These are phyloP conservation scores for Spilosoma lubricipeda DNA, from an alignment of 2,888 invertebrate genomes.

Conservation along the genomic window DNA sequence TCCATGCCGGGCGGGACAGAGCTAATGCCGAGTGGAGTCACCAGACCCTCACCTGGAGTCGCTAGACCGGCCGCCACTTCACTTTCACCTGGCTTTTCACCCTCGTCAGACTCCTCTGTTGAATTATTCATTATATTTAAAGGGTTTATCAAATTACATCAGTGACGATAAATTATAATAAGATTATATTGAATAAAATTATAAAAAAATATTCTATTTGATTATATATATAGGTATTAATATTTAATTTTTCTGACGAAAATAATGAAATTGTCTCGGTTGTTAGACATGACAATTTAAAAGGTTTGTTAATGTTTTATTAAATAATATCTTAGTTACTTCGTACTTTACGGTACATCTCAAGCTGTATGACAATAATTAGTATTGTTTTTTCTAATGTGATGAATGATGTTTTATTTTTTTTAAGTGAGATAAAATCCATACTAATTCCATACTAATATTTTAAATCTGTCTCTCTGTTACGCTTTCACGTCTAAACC, in stretches of 20 bases:
- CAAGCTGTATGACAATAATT: background rate
- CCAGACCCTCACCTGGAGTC: constrained; percentile 96
- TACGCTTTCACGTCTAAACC: too few relatives aligned
- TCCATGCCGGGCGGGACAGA: constrained; percentile 98
- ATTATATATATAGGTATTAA: too few relatives aligned
- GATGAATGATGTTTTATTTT: too few relatives aligned
- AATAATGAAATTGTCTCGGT: too few relatives aligned
- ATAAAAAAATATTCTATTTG: too few relatives aligned
- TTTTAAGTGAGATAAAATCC: too few relatives aligned
- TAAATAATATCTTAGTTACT: background rate
- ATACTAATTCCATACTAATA: too few relatives aligned
- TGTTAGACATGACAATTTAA: background rate
- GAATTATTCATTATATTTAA: background rate
- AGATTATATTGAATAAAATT: too few relatives aligned
- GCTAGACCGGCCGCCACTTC: constrained; percentile 91
- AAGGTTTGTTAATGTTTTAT: background rate
- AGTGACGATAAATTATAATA: background rate
- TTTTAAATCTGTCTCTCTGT: too few relatives aligned
- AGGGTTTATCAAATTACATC: background rate
- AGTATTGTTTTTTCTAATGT: too few relatives aligned
- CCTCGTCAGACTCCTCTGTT: constrained; percentile 74
- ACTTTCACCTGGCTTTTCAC: constrained; percentile 61
- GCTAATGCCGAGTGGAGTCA: constrained; percentile 97
- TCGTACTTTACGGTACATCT: background rate
- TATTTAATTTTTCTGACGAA: too few relatives aligned